phyloP scores from a whole-genome alignment of 64 coral and sea anemone genomes.

The Stichodactyla helianthus region DNA sequence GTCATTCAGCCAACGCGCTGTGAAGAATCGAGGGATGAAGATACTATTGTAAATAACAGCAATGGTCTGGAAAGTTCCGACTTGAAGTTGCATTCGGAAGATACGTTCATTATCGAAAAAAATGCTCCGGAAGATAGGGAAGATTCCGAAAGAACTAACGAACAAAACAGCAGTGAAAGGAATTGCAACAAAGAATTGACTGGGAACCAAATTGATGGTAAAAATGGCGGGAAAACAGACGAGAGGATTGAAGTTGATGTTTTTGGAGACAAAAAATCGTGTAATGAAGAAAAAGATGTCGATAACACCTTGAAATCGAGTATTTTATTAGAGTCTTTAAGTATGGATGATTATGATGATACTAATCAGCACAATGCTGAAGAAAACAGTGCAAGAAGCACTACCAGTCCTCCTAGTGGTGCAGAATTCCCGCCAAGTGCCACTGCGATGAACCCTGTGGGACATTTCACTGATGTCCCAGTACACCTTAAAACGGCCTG shows the following conservation, averaged over 20 bases:
- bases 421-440: neutral
- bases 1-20: neutral
- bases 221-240: neutral
- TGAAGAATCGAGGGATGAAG: neutral
- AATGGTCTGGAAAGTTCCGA: neutral
- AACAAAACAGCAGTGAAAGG: neutral
- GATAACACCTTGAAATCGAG: neutral
- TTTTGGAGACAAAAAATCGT: neutral
- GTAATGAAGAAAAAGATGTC: neutral
- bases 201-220: neutral
- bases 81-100: constrained; percentile 1
- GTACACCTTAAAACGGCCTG: constrained; percentile 18
- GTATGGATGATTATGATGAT: neutral
- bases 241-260: neutral
- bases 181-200: neutral
- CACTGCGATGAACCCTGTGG: neutral
- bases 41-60: neutral
- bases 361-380: neutral
- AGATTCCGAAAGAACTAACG: neutral
- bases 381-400: neutral
- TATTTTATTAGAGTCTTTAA: neutral
- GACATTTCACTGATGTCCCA: neutral
- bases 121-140: neutral
- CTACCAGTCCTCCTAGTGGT: neutral
- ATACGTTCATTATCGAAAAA: neutral